A percentile compares a stretch with the other conserved stretches of the same genome.
These are phyloP conservation scores for Drosophila peninsularis DNA, from an alignment of 2,888 invertebrate species.

Conservation along the genomic window DNA sequence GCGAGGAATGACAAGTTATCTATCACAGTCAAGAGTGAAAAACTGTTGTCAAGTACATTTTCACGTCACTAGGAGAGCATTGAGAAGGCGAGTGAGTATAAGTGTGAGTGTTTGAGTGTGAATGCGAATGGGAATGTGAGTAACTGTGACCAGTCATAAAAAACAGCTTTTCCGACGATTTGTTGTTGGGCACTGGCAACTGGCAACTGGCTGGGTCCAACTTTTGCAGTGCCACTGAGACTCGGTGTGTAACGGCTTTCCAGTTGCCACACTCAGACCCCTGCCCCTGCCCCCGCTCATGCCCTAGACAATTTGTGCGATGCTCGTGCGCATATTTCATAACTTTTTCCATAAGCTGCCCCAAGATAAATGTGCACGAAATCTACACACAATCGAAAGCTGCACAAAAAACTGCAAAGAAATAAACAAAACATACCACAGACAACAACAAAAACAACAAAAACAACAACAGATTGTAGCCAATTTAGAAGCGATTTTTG, in stretches of 20 bases:
- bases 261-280: conserved; percentile 17
- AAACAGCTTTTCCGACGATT: conserved; percentile 62
- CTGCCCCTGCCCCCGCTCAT: background rate
- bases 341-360: conserved; percentile 82
- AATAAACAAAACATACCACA: conserved; percentile 48
- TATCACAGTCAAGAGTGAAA: conserved; percentile 27
- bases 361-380: conserved; percentile 82
- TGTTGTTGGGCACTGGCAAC: conserved; percentile 31
- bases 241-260: conserved; percentile 29
- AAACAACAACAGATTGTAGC: conserved; percentile 62
- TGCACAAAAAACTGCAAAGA: conserved; percentile 63
- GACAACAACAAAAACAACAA: conserved; percentile 28
- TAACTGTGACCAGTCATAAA: conserved; percentile 66
- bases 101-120: conserved; percentile 14
- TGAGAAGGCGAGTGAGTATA: conserved; percentile 23
- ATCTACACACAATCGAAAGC: conserved; percentile 83
- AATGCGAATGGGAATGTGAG: conserved; percentile 39
- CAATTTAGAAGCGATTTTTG: conserved; percentile 83
- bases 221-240: conserved; percentile 25
- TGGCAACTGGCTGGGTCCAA: conserved; percentile 9
- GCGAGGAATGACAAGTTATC: conserved; percentile 22
- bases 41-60: conserved; percentile 64
- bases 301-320: conserved; percentile 71
- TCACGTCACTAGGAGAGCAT: conserved; percentile 57
- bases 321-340: conserved; percentile 82